Evolutionary conservation across 2,888 invertebrate species (phyloP), one percentile per base, ranked within the genome.

Genomic region (Caenorhabditis wallacei): DNA sequence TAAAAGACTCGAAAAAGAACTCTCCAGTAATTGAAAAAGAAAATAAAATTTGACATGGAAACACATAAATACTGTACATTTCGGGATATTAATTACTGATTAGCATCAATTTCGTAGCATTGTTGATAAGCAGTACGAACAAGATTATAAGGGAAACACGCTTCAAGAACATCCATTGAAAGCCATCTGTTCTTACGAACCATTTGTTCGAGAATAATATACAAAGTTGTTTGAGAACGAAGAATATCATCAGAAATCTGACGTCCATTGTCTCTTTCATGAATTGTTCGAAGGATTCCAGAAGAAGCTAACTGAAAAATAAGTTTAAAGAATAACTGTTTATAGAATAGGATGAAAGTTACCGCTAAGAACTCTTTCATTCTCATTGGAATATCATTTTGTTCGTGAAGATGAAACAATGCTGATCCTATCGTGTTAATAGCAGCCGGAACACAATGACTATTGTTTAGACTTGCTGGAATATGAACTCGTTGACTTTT

Each of bases 151-250:
- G 99, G 99, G 93, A 99, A 99, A 93, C 99, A 99, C 13, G 97
- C 97, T 93, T 99, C 99, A 87, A 99, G 93, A 85, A 99, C 94
- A 94, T 99, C 98, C 97, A 98, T 98, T 0, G 98, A 98, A 26
- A 99, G 94, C 93, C 97, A 99, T 16, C 98, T 97, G 16, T 97
- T 98, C 92, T 98, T 97, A 93, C 98, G 97, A 53, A 99, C 98
- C 92, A 99, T 97, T 93, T 94, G 95, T 93, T 99, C 98, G 2
- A 99, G 94, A 40, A 99, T 94, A 72, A 99, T 94, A 93, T 99
- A 99, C 48, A 98, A 71, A 5, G 85, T 96, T 0, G 98, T 97
- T 93, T 99, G 98, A 66, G 98, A 94, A 93, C 98, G 97, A 91
- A 95, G 95, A 35, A 96, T 96, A 0, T 95, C 95, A 92, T 99